Evolutionary conservation across 1,140 invertebrate genomes (phyloP).

Genomic region (Sitophilus oryzae): DNA sequence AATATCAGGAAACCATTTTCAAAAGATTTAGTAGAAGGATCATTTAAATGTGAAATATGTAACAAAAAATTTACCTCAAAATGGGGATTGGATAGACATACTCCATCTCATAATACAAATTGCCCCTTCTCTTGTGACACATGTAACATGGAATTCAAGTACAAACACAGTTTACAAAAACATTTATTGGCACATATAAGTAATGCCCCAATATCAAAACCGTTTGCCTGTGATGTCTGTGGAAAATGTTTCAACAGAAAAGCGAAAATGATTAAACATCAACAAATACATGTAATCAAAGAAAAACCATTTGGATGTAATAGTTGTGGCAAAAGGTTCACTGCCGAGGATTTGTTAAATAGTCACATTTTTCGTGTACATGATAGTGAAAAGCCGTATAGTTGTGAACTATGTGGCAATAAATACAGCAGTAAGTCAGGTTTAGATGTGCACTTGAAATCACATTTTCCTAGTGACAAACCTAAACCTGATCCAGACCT

Average conservation of each 20-base stretch:
- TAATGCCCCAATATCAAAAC: constrained; percentile 3
- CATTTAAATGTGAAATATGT: constrained; percentile 16
- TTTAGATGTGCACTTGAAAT: constrained; percentile 29
- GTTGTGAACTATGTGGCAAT: constrained; percentile 26
- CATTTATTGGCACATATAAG: constrained; percentile 13
- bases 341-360: constrained; percentile 3
- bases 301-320: constrained; percentile 56
- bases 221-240: constrained; percentile 18
- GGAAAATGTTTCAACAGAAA: constrained; percentile 20
- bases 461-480: constrained; percentile 54
- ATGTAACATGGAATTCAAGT: constrained; percentile 16
- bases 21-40: neutral
- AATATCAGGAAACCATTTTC: neutral
- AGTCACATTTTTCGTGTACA: constrained; percentile 4
- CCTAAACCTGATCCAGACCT: constrained; percentile 48
- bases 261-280: constrained; percentile 15
- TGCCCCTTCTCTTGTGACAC: constrained; percentile 10
- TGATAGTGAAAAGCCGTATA: constrained; percentile 13
- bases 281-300: constrained; percentile 20
- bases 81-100: constrained; percentile 16
- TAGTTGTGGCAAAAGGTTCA: constrained; percentile 42
- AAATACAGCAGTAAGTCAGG: constrained; percentile 30
- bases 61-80: constrained; percentile 14
- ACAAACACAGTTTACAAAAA: constrained; percentile 18
- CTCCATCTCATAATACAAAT: constrained; percentile 6